Percentiles rank a stretch among this genome's conserved stretches.
phyloP scores from a whole-genome alignment of 2,888 invertebrate genomes.

The Falcaria lacertinaria region DNA sequence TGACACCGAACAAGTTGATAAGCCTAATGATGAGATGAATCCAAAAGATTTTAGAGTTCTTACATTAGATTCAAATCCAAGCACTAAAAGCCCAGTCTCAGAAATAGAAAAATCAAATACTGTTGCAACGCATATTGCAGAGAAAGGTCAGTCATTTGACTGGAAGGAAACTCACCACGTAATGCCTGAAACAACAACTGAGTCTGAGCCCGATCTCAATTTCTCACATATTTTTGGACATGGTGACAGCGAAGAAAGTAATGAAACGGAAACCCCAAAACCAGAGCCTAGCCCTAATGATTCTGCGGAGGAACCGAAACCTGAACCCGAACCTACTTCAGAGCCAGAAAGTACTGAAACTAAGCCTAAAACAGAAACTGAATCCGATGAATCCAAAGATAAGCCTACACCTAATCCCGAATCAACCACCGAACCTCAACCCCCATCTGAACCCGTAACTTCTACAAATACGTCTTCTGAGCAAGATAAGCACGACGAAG shows the following conservation, averaged over 20 bases:
- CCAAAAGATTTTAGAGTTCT: constrained; percentile 31
- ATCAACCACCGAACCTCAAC: constrained; percentile 12
- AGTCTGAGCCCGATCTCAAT: constrained; percentile 45
- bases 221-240: constrained; percentile 56
- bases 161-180: constrained; percentile 51
- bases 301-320: constrained; percentile 1
- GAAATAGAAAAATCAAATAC: constrained; percentile 42
- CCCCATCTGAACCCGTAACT: constrained; percentile 14
- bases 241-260: constrained; percentile 25
- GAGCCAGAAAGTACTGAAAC: constrained; percentile 12
- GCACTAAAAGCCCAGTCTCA: constrained; percentile 34
- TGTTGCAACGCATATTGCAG: constrained; percentile 24
- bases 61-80: constrained; percentile 36
- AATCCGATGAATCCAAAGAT: constrained; percentile 19
- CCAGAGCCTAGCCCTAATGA: constrained; percentile 14
- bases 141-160: constrained; percentile 38
- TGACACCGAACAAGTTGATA: constrained; percentile 22
- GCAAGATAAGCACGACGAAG: constrained; percentile 23
- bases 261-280: constrained; percentile 21
- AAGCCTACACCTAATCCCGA: constrained; percentile 24
- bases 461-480: not conserved
- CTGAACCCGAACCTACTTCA: constrained; percentile 21
- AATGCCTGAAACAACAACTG: constrained; percentile 42
- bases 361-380: constrained; percentile 23
- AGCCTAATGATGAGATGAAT: constrained; percentile 19